Conservation (phyloP, 2,113 vertebrate species). For the Erythrolamprus reginae region DNA sequence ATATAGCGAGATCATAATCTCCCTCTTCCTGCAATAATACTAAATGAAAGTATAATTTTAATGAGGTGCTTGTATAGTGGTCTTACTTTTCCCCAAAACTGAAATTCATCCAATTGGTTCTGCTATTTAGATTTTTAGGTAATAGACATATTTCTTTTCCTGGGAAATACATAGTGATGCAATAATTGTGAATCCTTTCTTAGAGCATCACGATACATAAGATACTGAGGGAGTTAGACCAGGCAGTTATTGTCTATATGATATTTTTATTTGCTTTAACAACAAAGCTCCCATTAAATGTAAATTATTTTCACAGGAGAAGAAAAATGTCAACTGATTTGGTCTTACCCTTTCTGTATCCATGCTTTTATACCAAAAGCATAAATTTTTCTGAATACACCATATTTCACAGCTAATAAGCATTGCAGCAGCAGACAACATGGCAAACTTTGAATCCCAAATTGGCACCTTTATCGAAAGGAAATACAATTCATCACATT, state of each 20-base stretch:
- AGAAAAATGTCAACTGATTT: constrained; percentile 15
- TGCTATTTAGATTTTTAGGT: constrained; percentile 23
- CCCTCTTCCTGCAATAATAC: no score
- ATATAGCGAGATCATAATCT: no score
- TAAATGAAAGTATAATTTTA: no score
- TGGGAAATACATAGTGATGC: constrained; percentile 40
- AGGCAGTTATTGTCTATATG: constrained; percentile 3
- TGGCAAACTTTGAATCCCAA: constrained; percentile 9
- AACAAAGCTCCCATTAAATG: constrained; percentile 23
- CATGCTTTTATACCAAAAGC: constrained; percentile 30
- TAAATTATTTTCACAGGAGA: constrained; percentile 30
- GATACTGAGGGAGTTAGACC: constrained; percentile 15
- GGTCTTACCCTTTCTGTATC: constrained; percentile 23
- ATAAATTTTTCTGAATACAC: constrained; percentile 28
- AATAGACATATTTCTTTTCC: constrained; percentile 30
- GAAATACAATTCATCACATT: background rate
- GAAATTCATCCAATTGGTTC: constrained; percentile 40
- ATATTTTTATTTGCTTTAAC: constrained; percentile 11
- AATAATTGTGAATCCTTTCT: constrained; percentile 19
- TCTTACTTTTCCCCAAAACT: constrained; percentile 13
- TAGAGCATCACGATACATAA: constrained; percentile 3
- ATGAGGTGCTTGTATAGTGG: background rate
- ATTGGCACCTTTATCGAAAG: background rate
- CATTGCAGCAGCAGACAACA: background rate
- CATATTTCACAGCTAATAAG: background rate